phyloP scores from a whole-genome alignment of 2,888 invertebrate genomes.

The Gari tellinella region DNA sequence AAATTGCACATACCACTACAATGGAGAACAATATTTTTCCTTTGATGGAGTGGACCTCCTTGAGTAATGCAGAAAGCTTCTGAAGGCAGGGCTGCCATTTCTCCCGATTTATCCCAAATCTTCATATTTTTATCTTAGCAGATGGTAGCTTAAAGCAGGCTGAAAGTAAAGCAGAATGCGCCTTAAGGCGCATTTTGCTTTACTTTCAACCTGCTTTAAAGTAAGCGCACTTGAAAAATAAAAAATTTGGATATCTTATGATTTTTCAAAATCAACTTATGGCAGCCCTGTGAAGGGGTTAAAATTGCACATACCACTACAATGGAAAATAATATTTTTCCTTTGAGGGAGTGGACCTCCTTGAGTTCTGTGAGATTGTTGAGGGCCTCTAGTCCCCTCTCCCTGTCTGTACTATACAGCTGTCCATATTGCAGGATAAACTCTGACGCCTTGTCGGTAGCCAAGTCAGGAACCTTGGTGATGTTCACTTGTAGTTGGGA shows the following conservation, averaged over 20 bases:
- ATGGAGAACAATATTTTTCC: constrained; percentile 98
- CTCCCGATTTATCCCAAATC: no score
- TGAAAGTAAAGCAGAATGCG: no score
- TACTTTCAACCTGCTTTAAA: no score
- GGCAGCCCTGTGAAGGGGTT: no score
- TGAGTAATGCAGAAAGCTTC: no score
- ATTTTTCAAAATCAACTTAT: no score
- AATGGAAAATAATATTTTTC: constrained; percentile 97
- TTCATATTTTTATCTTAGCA: no score
- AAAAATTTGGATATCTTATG: no score
- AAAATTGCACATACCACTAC: constrained; percentile 92
- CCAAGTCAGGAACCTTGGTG: neutral
- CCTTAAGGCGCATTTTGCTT: no score
- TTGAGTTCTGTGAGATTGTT: constrained; percentile 92
- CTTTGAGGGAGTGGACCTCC: constrained; percentile 94
- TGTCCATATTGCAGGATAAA: constrained; percentile 92
- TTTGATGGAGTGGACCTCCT: constrained; percentile 94
- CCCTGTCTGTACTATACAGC: constrained; percentile 93
- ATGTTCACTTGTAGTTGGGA: constrained; percentile 15
- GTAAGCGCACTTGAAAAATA: no score
- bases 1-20: constrained; percentile 91
- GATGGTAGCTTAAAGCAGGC: no score
- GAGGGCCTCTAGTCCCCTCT: constrained; percentile 94
- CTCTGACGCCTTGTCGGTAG: constrained; percentile 81
- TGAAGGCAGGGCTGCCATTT: no score